Base-by-base conservation (phyloP, 2,888 invertebrate species). In the Himalopsyche tibetana region DNA sequence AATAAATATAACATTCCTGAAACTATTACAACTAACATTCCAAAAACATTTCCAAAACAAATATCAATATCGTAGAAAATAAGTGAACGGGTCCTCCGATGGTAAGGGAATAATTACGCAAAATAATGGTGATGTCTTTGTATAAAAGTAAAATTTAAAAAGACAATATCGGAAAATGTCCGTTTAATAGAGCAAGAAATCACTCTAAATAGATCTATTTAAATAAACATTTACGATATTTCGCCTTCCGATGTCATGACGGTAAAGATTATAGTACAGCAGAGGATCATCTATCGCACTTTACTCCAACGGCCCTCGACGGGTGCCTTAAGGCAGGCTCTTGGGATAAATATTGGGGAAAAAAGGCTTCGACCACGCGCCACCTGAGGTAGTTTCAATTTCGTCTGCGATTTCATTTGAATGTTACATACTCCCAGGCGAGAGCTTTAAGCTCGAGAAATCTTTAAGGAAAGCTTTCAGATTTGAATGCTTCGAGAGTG, bases 341-440 rank as follows among this genome's bases (percentile, higher is more conserved):
- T 36, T 15, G 74, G 74, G 74, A 36, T 38, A 74, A 74, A 36
- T 28, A 38, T 36, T 74, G 74, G 74, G 51, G 28, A 74, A 74
- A 74, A 74, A 74, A 74, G 74, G 74, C 74, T 74, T 74, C 74
- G 74, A 74, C 74, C 74, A 74, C 74, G 74, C 74, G 74, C 74
- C 74, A 74, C 74, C 74, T 74, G 74, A 36, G 74, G 74, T 74
- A 74, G 74, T 74, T 74, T 74, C 74, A 74, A 74, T 74, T 74
- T 74, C 74, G 74, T 36, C 74, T 36, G 74, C 74, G 74, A 74
- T 74, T 74, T 74, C 74, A 74, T 74, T 74, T 74, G 74, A 74
- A 74, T 74, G 74, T 19, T 74, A 74, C 74, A 74, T 74, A 74
- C 74, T 74, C 74, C 74, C 74, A 74, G 19, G 74, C 36, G 74